Evolutionary conservation across 2,888 invertebrate species (phyloP), one percentile per base, ranked within the genome.

Genomic region (Siphonodentalium dalli): DNA sequence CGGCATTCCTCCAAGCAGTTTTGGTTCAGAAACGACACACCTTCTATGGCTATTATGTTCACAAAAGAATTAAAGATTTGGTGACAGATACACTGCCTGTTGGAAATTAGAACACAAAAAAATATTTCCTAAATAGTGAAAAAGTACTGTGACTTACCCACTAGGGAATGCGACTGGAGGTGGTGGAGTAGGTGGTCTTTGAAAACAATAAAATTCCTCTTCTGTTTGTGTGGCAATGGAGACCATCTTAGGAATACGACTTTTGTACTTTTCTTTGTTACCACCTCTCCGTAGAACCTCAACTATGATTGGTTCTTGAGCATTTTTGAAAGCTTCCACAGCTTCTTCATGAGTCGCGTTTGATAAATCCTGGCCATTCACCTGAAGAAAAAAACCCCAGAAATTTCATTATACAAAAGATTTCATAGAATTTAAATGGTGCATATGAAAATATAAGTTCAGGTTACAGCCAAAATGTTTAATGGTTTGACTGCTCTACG

Each of bases 311-410:
- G 81, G 81, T 61, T 82, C 82, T 51, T 75, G 69, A 39, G 82
- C 81, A 6, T 75, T 70, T 34, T 73, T 71, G 69, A 82, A 80
- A 21, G 80, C 79, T 55, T 79, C 77, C 31, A 81, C 78, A 13
- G 80, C 79, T 61, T 81, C 81, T 62, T 81, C 79, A 61, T 81
- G 80, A 34, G 72, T 71, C n/a, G 77, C 72, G 58, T 76, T 73
- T 24, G 79, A 77, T 50, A 81, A 61, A 56, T 82, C 81, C 63
- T 77, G 77, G 41, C 81, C 81, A 71, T 80, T 82, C 55, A 82
- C 80, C 82, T 82, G 71, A 1, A 69, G 66, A 24, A 43, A 39
- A 33, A 43, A 38, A 33, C 18, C 18, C 9, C 8, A 33, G n/a
- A 33, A 8, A 5, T 15, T 34, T 34, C 18, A 18, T 34, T 34